Evolutionary conservation across 64 coral and sea anemone species (phyloP).

Genomic region (Trachythela sp.): DNA sequence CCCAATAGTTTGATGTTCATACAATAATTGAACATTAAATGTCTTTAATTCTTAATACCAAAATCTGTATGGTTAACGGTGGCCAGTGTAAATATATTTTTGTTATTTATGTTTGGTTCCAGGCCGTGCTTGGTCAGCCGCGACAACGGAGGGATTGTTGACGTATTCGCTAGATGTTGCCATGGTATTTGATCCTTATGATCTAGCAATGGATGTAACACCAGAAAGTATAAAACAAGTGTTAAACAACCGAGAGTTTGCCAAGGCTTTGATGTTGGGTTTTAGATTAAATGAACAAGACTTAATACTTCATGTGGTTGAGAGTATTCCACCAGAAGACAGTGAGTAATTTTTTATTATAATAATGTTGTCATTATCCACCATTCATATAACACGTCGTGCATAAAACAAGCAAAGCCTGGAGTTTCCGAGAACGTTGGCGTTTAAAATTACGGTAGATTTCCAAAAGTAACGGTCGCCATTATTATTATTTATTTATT

Average conservation of each 20-base stretch:
- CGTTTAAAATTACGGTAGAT: too few relatives aligned
- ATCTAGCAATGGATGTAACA: conserved; percentile 81
- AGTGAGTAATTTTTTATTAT: conserved; percentile 43
- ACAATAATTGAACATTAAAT: not conserved
- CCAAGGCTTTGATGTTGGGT: conserved; percentile 68
- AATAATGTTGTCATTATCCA: not conserved
- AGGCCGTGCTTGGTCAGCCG: conserved; percentile 91
- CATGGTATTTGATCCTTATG: conserved; percentile 85
- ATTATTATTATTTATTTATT: too few relatives aligned
- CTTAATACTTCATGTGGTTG: conserved; percentile 78
- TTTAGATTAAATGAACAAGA: conserved; percentile 81
- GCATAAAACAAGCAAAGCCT: too few relatives aligned
- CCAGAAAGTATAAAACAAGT: conserved; percentile 54
- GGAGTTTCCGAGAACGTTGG: too few relatives aligned
- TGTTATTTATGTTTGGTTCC: not conserved
- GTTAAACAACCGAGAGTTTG: conserved; percentile 46
- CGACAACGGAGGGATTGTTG: conserved; percentile 77
- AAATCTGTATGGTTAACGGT: not conserved
- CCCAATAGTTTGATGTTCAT: too few relatives aligned
- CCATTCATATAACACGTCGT: too few relatives aligned
- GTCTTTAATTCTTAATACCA: not conserved
- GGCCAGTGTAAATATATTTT: not conserved
- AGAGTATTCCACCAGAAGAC: conserved; percentile 59
- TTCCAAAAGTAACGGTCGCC: too few relatives aligned
- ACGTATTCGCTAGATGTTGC: conserved; percentile 76